phyloP scores from a whole-genome alignment of 1,140 invertebrate species.

The Aphis gossypii region DNA sequence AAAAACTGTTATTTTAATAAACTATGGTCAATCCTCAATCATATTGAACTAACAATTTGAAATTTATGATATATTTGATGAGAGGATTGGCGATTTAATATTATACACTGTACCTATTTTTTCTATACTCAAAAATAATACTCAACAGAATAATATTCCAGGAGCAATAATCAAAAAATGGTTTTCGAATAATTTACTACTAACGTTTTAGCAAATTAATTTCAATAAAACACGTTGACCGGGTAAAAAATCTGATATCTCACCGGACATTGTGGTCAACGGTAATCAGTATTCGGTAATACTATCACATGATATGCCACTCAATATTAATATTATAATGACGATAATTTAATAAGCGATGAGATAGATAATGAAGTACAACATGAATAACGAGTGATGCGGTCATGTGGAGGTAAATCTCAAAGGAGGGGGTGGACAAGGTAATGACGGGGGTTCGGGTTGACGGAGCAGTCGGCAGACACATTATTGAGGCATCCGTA shows the following conservation, averaged over 20 bases:
- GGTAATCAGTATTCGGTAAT: background rate
- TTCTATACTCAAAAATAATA: background rate
- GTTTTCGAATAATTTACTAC: too few relatives aligned
- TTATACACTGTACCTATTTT: background rate
- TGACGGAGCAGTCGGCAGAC: background rate
- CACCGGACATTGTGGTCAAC: background rate
- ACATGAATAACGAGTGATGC: background rate
- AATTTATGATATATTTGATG: too few relatives aligned
- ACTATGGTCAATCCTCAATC: too few relatives aligned
- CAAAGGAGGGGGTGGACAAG: too few relatives aligned
- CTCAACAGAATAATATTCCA: too few relatives aligned
- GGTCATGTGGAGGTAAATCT: background rate
- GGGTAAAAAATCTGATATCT: background rate
- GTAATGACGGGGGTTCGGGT: background rate
- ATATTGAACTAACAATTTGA: too few relatives aligned
- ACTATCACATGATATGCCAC: background rate
- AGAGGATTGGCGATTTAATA: too few relatives aligned
- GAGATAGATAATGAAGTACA: background rate
- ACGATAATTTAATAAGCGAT: too few relatives aligned
- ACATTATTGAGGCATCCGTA: background rate
- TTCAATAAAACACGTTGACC: background rate
- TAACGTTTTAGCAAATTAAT: background rate
- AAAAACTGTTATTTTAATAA: too few relatives aligned
- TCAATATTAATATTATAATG: background rate
- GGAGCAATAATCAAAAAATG: too few relatives aligned